Evolutionary conservation across 2,113 vertebrate species (phyloP), one percentile per base, ranked within the genome.

Genomic region (Halcyon malimbica): DNA sequence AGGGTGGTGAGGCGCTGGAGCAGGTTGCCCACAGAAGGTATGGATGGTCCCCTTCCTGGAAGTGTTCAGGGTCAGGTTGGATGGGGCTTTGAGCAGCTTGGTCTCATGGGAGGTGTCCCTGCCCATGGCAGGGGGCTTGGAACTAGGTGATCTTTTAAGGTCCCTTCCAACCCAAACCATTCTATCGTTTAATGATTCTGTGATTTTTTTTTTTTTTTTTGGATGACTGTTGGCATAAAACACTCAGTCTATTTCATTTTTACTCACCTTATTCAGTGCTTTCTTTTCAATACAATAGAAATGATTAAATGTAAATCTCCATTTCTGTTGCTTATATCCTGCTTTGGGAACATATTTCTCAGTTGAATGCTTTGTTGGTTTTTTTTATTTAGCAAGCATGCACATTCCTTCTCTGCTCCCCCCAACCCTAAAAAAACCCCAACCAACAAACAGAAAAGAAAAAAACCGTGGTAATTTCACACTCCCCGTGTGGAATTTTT

Each of bases 381-480:
- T 46, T 64, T 62, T 39, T 20, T 50, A 50, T 50, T 50, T 37
- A 70, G 46, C 13, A 70, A 39, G 10, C 50, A 3, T 62, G 26
- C 7, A 8, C 44, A 4, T 82, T 54, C 9, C 18, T 35, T 29
- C 5, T 12, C 7, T 5, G 2, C 17, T 6, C 9, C 2, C 3
- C 16, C 18, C 13, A 37, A 2, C 6, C n/a, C 17, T 9, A 16
- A 56, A 28, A 28, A 33, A 54, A 50, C 5, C 48, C 48, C 46
- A 48, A 53, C 25, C 51, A 56, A 31, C 15, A 10, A 59, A 59
- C 20, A 59, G 31, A 33, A 31, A 18, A 57, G 24, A n/a, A 46
- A 28, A 65, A 19, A 29, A 6, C 35, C 35, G 12, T 1, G 2
- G 10, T 73, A 4, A 7, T 75, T 87, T 48, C 44, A 56, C 16